Evolutionary conservation across 2,797 vertebrate genomes (phyloP), one percentile per base, ranked within the genome.

Genomic region (Rhinella marina): DNA sequence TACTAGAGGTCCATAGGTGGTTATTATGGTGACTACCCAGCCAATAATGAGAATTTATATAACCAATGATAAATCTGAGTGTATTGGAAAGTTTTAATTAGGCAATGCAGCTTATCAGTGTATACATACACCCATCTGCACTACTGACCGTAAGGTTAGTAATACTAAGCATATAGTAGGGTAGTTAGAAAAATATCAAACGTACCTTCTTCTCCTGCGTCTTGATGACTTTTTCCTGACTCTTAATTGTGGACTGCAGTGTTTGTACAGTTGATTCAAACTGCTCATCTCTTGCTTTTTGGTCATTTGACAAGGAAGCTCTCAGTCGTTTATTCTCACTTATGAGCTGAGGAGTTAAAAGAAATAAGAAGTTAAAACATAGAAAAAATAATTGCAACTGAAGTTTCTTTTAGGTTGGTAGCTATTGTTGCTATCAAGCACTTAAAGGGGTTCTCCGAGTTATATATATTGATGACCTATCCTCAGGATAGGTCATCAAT

Each of bases 201-300:
- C 72, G 13, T 90, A 95, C 95, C 91, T 81, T 93, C 86, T 94
- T 86, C 78, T 95, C 90, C 85, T 95, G 94, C 1, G 91, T 91
- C 17, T 90, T 90, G 0, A 78, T 92, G 82, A 94, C 77, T 73
- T 59, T 89, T 41, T 92, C 91, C 90, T 94, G 93, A 17, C 94
- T 87, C 78, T 84, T 87, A 32, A 94, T 87, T 57, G 86, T 81
- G 77, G 91, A 57, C 0, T 25, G 85, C 25, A 96, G 92, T 19
- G 88, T 80, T 4, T 29, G 66, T 73, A 93, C 90, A 70, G 93
- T 93, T 70, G 84, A 89, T 86, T 92, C 90, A 62, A 90, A 78
- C 13, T 68, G 78, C 9, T 93, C 87, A 0, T 41, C 87, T 25
- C 91, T 91, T n/a, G 82, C 92, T 81, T 23, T 11, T 84, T 95